A percentile compares a stretch with the other conserved stretches of the same genome.
phyloP scores from a whole-genome alignment of 2,113 vertebrate genomes.

The Pseudorectes ferrugineus region DNA sequence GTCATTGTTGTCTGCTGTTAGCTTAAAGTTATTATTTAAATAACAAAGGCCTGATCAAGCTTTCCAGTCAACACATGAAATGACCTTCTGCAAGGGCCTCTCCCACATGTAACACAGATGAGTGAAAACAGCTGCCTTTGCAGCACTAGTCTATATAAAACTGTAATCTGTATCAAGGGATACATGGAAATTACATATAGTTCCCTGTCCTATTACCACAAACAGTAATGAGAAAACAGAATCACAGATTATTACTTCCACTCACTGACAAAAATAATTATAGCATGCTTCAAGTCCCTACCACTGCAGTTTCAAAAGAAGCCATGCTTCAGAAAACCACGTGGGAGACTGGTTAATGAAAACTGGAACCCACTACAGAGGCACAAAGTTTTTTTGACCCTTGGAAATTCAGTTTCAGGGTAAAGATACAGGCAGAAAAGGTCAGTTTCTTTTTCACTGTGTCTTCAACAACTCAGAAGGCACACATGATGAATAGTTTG shows the following conservation, averaged over 20 bases:
- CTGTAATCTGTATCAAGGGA: constrained; percentile 5
- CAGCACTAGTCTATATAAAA: constrained; percentile 11
- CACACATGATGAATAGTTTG: neutral
- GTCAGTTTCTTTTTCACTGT: neutral
- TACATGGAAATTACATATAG: constrained; percentile 33
- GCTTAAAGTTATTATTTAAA: neutral
- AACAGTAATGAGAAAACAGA: constrained; percentile 53
- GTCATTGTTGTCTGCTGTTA: neutral
- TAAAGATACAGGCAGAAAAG: neutral
- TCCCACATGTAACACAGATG: neutral
- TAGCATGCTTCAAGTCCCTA: neutral
- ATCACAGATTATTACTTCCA: neutral
- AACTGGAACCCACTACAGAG: neutral
- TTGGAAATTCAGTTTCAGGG: neutral
- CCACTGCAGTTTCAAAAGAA: neutral
- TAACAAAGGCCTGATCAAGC: neutral
- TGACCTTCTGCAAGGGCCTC: neutral
- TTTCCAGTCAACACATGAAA: neutral
- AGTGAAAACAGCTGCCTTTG: neutral
- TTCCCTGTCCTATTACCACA: constrained; percentile 14
- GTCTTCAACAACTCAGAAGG: neutral
- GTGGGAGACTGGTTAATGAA: neutral
- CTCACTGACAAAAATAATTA: neutral
- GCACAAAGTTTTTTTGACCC: neutral
- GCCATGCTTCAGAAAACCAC: neutral